These are phyloP conservation scores for Caenorhabditis sp. DNA, from an alignment of 2,888 invertebrate genomes.

Conservation along the genomic window DNA sequence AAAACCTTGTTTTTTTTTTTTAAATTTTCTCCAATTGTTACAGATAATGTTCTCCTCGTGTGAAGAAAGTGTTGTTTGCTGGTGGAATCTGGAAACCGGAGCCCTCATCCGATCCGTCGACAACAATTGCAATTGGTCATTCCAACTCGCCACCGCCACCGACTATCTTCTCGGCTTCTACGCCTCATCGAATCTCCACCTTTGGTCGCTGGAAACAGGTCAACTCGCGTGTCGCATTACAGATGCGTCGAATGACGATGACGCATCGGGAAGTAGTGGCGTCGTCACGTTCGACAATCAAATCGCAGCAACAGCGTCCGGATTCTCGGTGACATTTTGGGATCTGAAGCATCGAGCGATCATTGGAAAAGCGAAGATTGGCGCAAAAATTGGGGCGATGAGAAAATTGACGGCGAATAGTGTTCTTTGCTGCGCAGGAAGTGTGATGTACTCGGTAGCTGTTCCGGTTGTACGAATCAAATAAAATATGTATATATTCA, in stretches of 20 bases:
- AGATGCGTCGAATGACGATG: slow-evolving; percentile 25
- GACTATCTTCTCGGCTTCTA: slow-evolving; percentile 40
- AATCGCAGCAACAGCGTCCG: slow-evolving; percentile 51
- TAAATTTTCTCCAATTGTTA: not conserved
- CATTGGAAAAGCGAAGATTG: slow-evolving; percentile 47
- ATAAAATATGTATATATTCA: slow-evolving; percentile 11
- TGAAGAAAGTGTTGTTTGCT: slow-evolving; percentile 63
- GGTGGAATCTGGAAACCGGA: slow-evolving; percentile 60
- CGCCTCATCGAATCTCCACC: slow-evolving; percentile 30
- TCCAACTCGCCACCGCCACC: slow-evolving; percentile 29
- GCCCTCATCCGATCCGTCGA: slow-evolving; percentile 38
- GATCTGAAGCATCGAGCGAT: slow-evolving; percentile 55
- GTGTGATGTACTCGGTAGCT: slow-evolving; percentile 53
- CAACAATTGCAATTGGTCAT: slow-evolving; percentile 31
- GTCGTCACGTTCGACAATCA: slow-evolving; percentile 49
- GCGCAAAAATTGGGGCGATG: slow-evolving; percentile 48
- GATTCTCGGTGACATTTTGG: slow-evolving; percentile 59
- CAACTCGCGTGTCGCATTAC: slow-evolving; percentile 23
- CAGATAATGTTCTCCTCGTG: slow-evolving; percentile 58
- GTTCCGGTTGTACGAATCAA: slow-evolving; percentile 44
- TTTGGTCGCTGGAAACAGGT: slow-evolving; percentile 33
- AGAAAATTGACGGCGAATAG: slow-evolving; percentile 37
- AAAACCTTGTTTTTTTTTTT: not conserved
- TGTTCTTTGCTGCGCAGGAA: slow-evolving; percentile 54
- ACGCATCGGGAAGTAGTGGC: slow-evolving; percentile 34